Evolutionary conservation across 2,888 invertebrate genomes (phyloP).

Genomic region (Ptycholaimellus sp.): DNA sequence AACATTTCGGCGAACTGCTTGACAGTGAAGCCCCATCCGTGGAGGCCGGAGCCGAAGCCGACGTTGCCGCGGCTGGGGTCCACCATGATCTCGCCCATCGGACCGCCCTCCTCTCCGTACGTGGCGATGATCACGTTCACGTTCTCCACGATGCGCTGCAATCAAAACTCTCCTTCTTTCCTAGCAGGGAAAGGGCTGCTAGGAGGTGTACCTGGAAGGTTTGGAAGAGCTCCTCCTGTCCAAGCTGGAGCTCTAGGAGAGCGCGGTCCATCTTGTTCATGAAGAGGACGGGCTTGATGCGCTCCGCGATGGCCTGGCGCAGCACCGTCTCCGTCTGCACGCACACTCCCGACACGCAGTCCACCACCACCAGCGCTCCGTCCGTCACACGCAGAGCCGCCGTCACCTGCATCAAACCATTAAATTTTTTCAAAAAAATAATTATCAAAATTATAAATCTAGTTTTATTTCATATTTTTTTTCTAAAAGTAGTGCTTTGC

Average conservation of each 20-base stretch:
- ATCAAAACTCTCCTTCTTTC: neutral
- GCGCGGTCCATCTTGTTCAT: constrained; percentile 99
- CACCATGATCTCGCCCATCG: constrained; percentile 94
- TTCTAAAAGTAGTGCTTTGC: no score
- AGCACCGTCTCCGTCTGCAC: constrained; percentile 99
- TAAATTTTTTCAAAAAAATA: no score
- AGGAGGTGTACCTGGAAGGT: constrained; percentile 40
- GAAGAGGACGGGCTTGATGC: constrained; percentile 97
- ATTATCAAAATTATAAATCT: no score
- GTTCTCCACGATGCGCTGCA: constrained; percentile 88
- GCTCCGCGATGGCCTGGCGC: constrained; percentile 96
- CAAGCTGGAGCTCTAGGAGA: constrained; percentile 78
- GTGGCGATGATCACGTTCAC: constrained; percentile 99
- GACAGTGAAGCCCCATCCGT: constrained; percentile 98
- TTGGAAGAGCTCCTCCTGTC: constrained; percentile 84
- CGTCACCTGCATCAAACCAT: no score
- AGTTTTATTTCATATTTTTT: no score
- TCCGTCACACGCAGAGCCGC: constrained; percentile 98
- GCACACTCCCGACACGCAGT: constrained; percentile 98
- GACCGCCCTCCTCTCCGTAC: constrained; percentile 84
- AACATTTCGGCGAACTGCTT: constrained; percentile 98
- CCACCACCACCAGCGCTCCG: constrained; percentile 95
- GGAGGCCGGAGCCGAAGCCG: constrained; percentile 95
- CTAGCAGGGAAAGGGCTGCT: neutral
- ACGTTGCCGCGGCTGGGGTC: constrained; percentile 96